phyloP scores from a whole-genome alignment of 2,113 vertebrate species.

The Phaethon lepturus region DNA sequence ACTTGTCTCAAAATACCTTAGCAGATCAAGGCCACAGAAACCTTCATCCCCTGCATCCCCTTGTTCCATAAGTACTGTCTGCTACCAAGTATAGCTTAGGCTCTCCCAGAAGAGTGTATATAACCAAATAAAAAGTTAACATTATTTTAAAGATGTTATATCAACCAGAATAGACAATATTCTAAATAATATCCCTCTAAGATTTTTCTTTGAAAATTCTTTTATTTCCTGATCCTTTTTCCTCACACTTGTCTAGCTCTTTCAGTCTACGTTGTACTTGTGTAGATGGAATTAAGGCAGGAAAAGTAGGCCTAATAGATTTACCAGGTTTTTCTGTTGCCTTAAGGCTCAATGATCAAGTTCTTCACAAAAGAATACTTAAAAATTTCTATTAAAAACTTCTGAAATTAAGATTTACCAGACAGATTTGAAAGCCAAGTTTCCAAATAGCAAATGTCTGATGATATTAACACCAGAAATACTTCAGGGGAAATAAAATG shows the following conservation, averaged over 20 bases:
- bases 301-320: not conserved
- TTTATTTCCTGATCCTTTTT: not conserved
- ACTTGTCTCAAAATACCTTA: not conserved
- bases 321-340: not conserved
- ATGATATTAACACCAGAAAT: not conserved
- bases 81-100: not conserved
- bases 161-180: not conserved
- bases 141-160: not conserved
- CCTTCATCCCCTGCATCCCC: not conserved
- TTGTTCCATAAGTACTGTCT: not conserved
- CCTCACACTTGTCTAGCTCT: not conserved
- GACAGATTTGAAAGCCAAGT: not conserved
- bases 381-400: not conserved
- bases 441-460: not conserved
- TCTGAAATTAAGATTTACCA: not conserved
- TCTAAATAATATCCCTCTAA: not conserved
- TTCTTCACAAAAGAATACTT: not conserved
- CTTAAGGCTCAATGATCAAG: not conserved
- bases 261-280: not conserved
- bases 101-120: not conserved
- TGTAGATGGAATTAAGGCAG: not conserved
- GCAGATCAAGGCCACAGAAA: not conserved
- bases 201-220: not conserved
- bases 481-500: not conserved
- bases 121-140: not conserved